These are phyloP conservation scores for Ceyx cyanopectus DNA, from an alignment of 2,113 vertebrate genomes.

Conservation along the genomic window DNA sequence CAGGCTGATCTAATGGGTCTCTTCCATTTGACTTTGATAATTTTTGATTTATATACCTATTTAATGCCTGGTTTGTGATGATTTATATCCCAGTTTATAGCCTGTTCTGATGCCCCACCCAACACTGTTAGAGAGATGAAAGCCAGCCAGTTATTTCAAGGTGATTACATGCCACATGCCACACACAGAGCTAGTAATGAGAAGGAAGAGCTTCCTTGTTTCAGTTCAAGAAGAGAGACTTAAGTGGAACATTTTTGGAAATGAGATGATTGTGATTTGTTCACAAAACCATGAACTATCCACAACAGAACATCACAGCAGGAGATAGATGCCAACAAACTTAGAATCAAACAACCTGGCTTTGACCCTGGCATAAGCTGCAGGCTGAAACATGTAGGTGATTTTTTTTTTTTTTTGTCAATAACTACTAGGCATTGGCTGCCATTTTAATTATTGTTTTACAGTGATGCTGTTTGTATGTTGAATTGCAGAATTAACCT, in stretches of 20 bases:
- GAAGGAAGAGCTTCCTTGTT: constrained; percentile 20
- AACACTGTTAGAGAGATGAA: neutral
- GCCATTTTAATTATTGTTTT: constrained; percentile 3
- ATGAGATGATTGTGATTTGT: neutral
- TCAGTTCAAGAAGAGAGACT: neutral
- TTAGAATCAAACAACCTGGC: neutral
- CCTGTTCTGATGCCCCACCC: neutral
- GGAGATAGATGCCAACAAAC: neutral
- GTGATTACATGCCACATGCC: constrained; percentile 24
- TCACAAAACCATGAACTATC: neutral
- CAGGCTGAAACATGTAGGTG: neutral
- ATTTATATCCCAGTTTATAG: constrained; percentile 39
- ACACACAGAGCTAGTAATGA: neutral
- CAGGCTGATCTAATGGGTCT: constrained; percentile 39
- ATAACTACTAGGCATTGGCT: neutral
- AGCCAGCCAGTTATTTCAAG: constrained; percentile 31
- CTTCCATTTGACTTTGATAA: constrained; percentile 25
- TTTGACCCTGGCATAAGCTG: constrained; percentile 5
- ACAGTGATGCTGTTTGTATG: neutral
- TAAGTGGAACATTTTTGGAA: constrained; percentile 13
- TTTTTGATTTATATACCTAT: constrained; percentile 64
- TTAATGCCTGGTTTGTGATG: constrained; percentile 54
- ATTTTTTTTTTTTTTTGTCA: neutral
- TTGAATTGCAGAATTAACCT: neutral
- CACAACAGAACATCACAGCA: neutral